Evolutionary conservation across 1,140 invertebrate genomes (phyloP).

Genomic region (Calephelis virginiensis): DNA sequence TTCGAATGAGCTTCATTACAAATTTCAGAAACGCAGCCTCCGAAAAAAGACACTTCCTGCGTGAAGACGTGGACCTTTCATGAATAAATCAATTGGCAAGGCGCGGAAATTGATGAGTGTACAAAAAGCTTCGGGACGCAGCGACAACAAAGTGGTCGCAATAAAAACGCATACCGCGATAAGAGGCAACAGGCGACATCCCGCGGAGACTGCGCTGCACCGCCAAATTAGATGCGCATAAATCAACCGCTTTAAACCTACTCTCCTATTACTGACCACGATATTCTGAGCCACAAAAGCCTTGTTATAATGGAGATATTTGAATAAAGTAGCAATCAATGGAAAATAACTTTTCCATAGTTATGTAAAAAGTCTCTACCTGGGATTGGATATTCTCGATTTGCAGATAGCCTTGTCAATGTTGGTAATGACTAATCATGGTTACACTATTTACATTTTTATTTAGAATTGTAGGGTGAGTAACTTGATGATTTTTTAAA

Average conservation of each 20-base stretch:
- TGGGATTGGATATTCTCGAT: too few relatives aligned
- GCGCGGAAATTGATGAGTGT: constrained; percentile 75
- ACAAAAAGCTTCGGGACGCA: constrained; percentile 68
- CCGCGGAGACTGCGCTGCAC: constrained; percentile 45
- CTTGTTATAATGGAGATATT: constrained; percentile 30
- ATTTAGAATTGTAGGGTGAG: too few relatives aligned
- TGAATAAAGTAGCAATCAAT: constrained; percentile 19
- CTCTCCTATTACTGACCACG: constrained; percentile 37
- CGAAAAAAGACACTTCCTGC: constrained; percentile 74
- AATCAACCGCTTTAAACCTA: constrained; percentile 48
- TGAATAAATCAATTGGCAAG: constrained; percentile 75
- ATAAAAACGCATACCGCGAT: constrained; percentile 67
- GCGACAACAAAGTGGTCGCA: constrained; percentile 70
- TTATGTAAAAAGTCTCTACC: background rate
- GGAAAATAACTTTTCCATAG: constrained; percentile 9
- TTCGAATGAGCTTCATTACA: constrained; percentile 75
- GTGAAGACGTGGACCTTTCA: constrained; percentile 67
- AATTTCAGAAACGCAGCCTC: constrained; percentile 65
- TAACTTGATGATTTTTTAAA: too few relatives aligned
- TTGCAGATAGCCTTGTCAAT: too few relatives aligned
- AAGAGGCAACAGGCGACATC: constrained; percentile 49
- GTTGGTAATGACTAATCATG: too few relatives aligned
- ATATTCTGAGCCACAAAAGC: constrained; percentile 30
- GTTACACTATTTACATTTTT: too few relatives aligned
- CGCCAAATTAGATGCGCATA: constrained; percentile 76